Conservation (phyloP, 2,888 invertebrate genomes). For the Tachina grossa region DNA sequence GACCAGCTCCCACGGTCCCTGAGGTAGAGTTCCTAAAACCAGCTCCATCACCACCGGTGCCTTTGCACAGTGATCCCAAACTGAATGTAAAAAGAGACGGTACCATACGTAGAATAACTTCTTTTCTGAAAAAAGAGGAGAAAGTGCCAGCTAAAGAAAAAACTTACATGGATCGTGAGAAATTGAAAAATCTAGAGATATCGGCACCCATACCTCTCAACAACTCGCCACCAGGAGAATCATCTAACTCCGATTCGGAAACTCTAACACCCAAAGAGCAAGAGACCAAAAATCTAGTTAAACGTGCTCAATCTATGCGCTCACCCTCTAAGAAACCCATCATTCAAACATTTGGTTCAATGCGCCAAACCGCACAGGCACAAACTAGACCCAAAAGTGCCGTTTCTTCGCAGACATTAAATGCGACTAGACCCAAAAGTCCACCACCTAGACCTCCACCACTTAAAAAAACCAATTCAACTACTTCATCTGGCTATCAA, state of each 20-base stretch:
- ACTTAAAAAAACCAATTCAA: slow-evolving; percentile 81
- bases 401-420: slow-evolving; percentile 77
- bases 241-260: slow-evolving; percentile 84
- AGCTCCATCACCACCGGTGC: slow-evolving; percentile 85
- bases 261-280: slow-evolving; percentile 82
- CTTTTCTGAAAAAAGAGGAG: slow-evolving; percentile 87
- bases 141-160: slow-evolving; percentile 86
- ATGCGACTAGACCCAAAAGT: slow-evolving; percentile 86
- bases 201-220: slow-evolving; percentile 89
- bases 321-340: slow-evolving; percentile 84
- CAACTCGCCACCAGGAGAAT: slow-evolving; percentile 84
- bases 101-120: slow-evolving; percentile 89
- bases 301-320: slow-evolving; percentile 92
- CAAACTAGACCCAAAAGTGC: slow-evolving; percentile 90
- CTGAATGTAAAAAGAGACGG: slow-evolving; percentile 85
- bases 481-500: slow-evolving; percentile 85
- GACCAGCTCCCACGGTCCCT: slow-evolving; percentile 54
- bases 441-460: slow-evolving; percentile 86
- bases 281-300: slow-evolving; percentile 84
- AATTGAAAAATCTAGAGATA: slow-evolving; percentile 90
- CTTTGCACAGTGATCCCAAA: slow-evolving; percentile 81
- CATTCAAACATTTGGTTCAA: slow-evolving; percentile 91
- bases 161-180: slow-evolving; percentile 88
- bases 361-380: slow-evolving; percentile 86
- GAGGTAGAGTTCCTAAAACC: slow-evolving; percentile 77